Conservation (phyloP, 2,797 vertebrate species). For the Peromyscus eremicus region DNA sequence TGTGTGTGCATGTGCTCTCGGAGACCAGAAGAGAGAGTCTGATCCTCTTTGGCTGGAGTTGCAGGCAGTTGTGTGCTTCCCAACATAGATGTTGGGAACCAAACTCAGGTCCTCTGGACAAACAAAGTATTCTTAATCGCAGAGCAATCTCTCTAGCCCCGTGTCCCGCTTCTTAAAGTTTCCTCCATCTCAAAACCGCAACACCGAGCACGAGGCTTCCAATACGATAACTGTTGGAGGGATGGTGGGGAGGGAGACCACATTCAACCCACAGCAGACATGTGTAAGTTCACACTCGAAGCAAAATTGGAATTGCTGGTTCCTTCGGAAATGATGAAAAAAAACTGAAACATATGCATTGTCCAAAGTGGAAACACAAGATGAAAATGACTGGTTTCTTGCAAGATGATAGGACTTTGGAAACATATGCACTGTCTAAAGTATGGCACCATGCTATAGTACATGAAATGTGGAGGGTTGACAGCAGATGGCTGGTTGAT, state of each 20-base stretch:
- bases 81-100: background rate
- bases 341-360: background rate
- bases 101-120: background rate
- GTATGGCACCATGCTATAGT: background rate
- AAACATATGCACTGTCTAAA: background rate
- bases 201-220: background rate
- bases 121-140: background rate
- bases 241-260: too few relatives aligned
- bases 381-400: background rate
- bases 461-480: background rate
- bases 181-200: background rate
- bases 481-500: conserved; percentile 45
- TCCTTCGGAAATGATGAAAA: background rate
- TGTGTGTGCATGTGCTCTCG: too few relatives aligned
- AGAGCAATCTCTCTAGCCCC: background rate
- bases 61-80: too few relatives aligned
- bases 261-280: background rate
- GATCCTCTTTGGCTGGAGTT: background rate
- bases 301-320: background rate
- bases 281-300: background rate
- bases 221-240: background rate
- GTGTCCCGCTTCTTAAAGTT: background rate
- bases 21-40: background rate
- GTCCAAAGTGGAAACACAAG: background rate
- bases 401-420: background rate